phyloP scores from a whole-genome alignment of 2,888 invertebrate genomes.

The Acanthosepion lycidas region DNA sequence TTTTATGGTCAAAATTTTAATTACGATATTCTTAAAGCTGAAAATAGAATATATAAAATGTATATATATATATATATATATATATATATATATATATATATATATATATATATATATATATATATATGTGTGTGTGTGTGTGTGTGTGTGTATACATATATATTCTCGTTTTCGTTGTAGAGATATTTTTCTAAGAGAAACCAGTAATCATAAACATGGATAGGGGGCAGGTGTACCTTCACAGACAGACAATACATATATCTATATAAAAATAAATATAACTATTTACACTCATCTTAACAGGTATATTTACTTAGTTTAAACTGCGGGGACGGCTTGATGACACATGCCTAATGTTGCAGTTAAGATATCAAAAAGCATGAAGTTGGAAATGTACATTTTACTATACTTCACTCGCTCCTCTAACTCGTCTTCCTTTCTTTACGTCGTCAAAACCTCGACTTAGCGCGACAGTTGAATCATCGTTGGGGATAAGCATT shows the following conservation, averaged over 20 bases:
- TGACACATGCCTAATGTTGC: not conserved
- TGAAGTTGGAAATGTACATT: not conserved
- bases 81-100: too few relatives aligned
- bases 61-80: too few relatives aligned
- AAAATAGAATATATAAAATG: too few relatives aligned
- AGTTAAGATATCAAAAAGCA: slow-evolving; percentile 7
- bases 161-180: not conserved
- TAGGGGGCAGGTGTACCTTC: not conserved
- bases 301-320: not conserved
- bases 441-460: not conserved
- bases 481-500: not conserved
- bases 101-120: too few relatives aligned
- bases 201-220: not conserved
- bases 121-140: too few relatives aligned
- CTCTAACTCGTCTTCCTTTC: not conserved
- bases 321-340: not conserved
- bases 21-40: too few relatives aligned
- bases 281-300: not conserved
- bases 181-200: not conserved
- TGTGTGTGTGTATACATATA: not conserved
- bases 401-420: not conserved
- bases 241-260: not conserved
- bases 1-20: too few relatives aligned
- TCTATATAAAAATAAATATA: too few relatives aligned
- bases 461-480: not conserved